Percentiles rank a stretch among this genome's conserved stretches.
These are phyloP conservation scores for Rallus limicola DNA, from an alignment of 2,113 vertebrate genomes.

Conservation along the genomic window DNA sequence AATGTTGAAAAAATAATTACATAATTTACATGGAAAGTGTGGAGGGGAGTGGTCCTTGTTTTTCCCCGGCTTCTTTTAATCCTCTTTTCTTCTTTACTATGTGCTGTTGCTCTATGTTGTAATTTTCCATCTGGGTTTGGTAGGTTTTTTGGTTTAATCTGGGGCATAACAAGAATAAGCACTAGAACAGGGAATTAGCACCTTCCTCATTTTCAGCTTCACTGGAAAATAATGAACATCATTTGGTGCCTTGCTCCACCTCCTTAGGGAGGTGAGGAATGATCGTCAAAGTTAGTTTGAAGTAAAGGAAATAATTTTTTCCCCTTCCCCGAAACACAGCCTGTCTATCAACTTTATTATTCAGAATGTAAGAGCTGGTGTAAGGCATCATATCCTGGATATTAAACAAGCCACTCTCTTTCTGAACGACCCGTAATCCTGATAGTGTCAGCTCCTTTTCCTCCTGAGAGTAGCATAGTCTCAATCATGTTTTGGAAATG, in stretches of 20 bases:
- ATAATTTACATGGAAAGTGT: not conserved
- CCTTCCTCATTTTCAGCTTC: not conserved
- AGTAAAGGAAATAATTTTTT: not conserved
- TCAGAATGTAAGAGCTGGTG: not conserved
- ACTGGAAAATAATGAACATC: not conserved
- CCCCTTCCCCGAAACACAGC: not conserved
- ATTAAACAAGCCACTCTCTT: not conserved
- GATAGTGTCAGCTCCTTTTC: not conserved
- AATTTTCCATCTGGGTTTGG: not conserved
- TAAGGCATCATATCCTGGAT: not conserved
- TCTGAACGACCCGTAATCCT: not conserved
- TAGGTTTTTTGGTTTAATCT: not conserved
- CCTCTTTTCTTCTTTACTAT: not conserved
- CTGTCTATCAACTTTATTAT: not conserved
- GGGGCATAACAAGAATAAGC: not conserved
- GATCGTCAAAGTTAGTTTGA: not conserved
- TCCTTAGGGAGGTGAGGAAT: not conserved
- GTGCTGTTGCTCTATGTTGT: not conserved
- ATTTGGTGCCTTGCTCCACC: not conserved
- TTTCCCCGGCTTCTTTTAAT: not conserved
- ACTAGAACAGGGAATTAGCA: not conserved
- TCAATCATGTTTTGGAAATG: not conserved
- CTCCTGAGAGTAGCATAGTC: not conserved
- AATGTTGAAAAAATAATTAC: not conserved
- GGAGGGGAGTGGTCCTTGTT: not conserved